phyloP scores from a whole-genome alignment of 1,140 invertebrate genomes.

The Leptopilina clavipes region DNA sequence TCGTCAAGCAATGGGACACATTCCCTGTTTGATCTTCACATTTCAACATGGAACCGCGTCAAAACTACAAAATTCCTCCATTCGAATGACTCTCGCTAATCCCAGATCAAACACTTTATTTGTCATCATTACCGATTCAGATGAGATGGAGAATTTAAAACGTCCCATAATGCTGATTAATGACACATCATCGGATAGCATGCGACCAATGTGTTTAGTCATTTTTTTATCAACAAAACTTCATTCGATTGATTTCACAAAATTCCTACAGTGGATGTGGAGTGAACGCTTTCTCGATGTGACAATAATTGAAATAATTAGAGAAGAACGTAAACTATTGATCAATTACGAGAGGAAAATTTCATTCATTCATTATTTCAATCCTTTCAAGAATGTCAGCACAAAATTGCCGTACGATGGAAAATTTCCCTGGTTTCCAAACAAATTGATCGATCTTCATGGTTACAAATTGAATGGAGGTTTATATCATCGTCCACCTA shows the following conservation, averaged over 20 bases:
- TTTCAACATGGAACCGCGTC: background rate
- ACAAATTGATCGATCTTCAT: background rate
- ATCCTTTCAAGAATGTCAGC: background rate
- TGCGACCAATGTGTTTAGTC: background rate
- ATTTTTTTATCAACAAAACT: background rate
- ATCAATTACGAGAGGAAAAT: background rate
- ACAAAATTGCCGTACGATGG: background rate
- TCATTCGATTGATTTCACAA: background rate
- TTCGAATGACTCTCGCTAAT: background rate
- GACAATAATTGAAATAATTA: background rate
- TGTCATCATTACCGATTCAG: background rate
- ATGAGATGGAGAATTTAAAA: background rate
- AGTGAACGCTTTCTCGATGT: background rate
- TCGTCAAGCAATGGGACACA: background rate
- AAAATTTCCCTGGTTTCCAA: background rate
- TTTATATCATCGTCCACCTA: conserved; percentile 17
- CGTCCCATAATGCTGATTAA: background rate
- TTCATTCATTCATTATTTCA: background rate
- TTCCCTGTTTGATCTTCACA: background rate
- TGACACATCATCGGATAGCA: background rate
- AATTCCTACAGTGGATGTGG: background rate
- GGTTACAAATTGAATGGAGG: background rate
- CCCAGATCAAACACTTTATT: background rate
- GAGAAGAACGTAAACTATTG: background rate
- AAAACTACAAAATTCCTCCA: background rate